phyloP scores from a whole-genome alignment of 2,113 vertebrate genomes.

The Coturnix japonica region DNA sequence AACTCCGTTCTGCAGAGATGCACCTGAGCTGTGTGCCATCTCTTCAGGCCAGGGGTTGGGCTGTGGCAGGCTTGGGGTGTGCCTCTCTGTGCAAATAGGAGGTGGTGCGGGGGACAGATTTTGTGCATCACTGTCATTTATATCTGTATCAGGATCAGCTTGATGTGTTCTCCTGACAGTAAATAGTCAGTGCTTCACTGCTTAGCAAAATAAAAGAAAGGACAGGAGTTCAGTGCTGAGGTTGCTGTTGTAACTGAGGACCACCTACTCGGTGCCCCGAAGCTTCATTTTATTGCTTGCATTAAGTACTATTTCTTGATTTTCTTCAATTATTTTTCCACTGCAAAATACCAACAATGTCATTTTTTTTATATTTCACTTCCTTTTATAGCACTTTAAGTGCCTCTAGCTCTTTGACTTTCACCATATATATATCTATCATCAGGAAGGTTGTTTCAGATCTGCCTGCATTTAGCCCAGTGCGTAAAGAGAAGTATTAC shows the following conservation, averaged over 20 bases:
- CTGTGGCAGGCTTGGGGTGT: background rate
- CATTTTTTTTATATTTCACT: background rate
- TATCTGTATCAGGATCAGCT: background rate
- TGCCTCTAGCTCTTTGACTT: constrained; percentile 38
- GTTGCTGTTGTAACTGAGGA: background rate
- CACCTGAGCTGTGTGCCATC: background rate
- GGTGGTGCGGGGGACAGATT: background rate
- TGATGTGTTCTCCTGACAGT: background rate
- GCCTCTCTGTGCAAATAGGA: background rate
- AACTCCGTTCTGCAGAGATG: background rate
- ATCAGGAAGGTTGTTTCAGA: constrained; percentile 8
- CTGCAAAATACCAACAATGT: constrained; percentile 9
- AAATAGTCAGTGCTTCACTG: background rate
- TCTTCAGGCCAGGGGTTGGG: background rate
- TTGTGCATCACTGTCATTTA: background rate
- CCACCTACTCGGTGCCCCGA: background rate
- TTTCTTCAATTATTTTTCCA: constrained; percentile 21
- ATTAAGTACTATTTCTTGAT: constrained; percentile 18
- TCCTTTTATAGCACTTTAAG: constrained; percentile 3
- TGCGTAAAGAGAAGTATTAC: constrained; percentile 40
- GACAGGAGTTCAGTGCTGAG: background rate
- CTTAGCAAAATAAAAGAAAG: background rate
- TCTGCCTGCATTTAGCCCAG: background rate
- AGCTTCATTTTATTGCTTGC: background rate
- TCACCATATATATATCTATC: background rate